Percentiles rank a stretch among this genome's conserved stretches.
Conservation (phyloP, 2,113 vertebrate species). For the Theropithecus gelada region DNA sequence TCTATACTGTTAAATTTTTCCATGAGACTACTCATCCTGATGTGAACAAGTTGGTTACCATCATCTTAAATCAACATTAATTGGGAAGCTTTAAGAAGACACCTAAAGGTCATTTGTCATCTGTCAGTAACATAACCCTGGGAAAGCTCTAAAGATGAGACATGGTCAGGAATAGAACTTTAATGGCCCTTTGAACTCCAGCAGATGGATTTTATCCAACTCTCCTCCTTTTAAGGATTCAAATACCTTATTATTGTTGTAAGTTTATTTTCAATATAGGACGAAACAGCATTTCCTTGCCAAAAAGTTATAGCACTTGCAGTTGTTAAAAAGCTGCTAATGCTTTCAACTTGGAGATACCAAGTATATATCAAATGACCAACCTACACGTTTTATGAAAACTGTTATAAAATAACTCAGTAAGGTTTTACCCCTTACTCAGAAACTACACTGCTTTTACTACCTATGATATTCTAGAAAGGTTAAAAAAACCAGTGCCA, state of each 20-base stretch:
- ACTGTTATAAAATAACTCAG: neutral
- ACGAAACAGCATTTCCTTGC: neutral
- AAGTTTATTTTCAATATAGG: neutral
- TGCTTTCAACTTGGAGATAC: neutral
- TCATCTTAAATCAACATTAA: neutral
- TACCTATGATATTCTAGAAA: neutral
- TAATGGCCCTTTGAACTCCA: neutral
- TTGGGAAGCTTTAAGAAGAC: neutral
- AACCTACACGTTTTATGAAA: neutral
- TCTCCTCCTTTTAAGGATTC: neutral
- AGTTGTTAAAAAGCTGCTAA: neutral
- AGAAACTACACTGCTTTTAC: neutral
- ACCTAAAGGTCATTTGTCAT: neutral
- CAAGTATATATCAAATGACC: neutral
- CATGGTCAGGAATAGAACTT: neutral
- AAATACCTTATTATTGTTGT: neutral
- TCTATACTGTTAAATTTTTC: neutral
- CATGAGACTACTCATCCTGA: neutral
- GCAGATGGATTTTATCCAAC: neutral
- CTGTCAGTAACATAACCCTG: neutral
- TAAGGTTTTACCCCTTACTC: neutral
- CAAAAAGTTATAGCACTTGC: neutral
- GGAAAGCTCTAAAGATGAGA: neutral
- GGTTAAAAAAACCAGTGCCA: neutral
- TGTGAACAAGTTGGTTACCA: neutral